These are phyloP conservation scores for Cercocebus atys DNA, from an alignment of 2,113 vertebrate species.

Conservation along the genomic window DNA sequence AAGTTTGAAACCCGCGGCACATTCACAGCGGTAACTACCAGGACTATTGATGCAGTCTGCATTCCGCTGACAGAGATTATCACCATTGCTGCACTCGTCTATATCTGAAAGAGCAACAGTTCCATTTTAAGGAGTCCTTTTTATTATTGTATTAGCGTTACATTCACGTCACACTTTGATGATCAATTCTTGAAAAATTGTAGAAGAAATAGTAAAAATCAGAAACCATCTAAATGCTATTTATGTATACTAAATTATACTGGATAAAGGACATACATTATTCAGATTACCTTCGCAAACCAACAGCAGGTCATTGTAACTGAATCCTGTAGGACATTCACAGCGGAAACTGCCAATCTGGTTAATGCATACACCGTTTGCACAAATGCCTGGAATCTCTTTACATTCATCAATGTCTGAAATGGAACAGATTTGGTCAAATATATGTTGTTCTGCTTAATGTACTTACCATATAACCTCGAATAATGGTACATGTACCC, in stretches of 20 bases:
- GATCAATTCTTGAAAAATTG: neutral
- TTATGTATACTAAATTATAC: neutral
- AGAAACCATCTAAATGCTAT: neutral
- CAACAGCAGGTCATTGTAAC: slow-evolving; percentile 90
- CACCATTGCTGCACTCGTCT: slow-evolving; percentile 89
- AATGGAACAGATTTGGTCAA: slow-evolving; percentile 72
- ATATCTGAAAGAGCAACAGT: slow-evolving; percentile 86
- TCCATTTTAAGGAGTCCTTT: neutral
- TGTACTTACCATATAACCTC: neutral
- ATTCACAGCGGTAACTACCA: slow-evolving; percentile 91
- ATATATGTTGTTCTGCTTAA: neutral
- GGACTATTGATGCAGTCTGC: slow-evolving; percentile 92
- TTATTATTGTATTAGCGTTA: accelerated
- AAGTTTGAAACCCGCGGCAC: slow-evolving; percentile 88
- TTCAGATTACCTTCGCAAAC: slow-evolving; percentile 89
- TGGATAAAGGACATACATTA: accelerated
- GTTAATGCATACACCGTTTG: slow-evolving; percentile 92
- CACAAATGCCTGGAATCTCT: slow-evolving; percentile 91
- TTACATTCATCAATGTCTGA: slow-evolving; percentile 93
- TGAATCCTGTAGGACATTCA: slow-evolving; percentile 92
- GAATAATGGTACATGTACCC: neutral
- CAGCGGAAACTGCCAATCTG: slow-evolving; percentile 92
- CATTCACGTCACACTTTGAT: neutral
- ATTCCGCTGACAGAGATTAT: slow-evolving; percentile 89
- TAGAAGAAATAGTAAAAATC: neutral